phyloP scores from a whole-genome alignment of 2,888 invertebrate species.

The Corythucha ciliata region DNA sequence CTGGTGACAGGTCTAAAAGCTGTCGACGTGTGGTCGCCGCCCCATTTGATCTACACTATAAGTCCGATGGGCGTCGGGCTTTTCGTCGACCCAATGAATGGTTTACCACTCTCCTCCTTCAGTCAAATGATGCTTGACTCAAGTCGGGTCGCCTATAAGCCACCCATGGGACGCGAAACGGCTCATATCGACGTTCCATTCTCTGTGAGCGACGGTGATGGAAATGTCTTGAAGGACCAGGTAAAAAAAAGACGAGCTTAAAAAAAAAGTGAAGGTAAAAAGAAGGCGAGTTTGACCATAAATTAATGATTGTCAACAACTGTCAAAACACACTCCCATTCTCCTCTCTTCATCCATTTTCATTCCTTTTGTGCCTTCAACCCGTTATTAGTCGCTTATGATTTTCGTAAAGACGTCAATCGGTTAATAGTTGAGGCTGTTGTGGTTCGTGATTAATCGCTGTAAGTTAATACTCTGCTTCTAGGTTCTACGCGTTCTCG shows the following conservation, averaged over 20 bases:
- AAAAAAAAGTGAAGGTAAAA: neutral
- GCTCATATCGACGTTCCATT: constrained; percentile 18
- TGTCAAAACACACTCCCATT: neutral
- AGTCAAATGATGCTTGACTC: constrained; percentile 20
- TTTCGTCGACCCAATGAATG: no score
- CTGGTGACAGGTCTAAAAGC: constrained; percentile 7
- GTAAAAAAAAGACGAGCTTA: neutral
- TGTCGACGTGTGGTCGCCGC: constrained; percentile 17
- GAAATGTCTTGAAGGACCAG: constrained; percentile 19
- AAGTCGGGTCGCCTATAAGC: neutral
- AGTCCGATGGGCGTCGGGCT: no score
- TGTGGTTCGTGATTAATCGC: no score
- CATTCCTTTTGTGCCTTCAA: neutral
- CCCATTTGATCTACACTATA: constrained; percentile 19
- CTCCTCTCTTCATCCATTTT: neutral
- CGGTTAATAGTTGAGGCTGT: no score
- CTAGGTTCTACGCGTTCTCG: no score
- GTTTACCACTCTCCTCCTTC: neutral
- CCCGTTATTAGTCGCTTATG: neutral
- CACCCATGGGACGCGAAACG: constrained; percentile 3
- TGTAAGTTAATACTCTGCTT: no score
- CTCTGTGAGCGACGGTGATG: constrained; percentile 21
- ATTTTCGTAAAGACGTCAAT: no score
- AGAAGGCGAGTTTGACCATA: neutral
- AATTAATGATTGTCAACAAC: constrained; percentile 1